A percentile compares a stretch with the other conserved stretches of the same genome.
Evolutionary conservation across 2,888 invertebrate species (phyloP).

Genomic region (Aleiodes alternator): DNA sequence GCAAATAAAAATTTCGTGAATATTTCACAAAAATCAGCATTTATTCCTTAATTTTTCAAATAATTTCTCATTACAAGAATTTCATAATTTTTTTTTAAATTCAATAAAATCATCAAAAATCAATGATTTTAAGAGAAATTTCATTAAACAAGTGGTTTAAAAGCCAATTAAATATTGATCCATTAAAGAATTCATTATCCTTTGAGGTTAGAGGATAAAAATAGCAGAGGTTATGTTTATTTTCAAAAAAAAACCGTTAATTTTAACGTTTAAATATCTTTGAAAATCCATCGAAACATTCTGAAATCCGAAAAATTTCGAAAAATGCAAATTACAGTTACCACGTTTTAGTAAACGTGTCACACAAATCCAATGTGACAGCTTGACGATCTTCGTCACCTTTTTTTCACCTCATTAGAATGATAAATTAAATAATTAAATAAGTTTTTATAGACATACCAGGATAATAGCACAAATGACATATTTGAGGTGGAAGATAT

Average conservation of each 20-base stretch:
- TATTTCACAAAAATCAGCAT: not conserved
- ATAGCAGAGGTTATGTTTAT: conserved; percentile 7
- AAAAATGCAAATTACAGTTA: conserved; percentile 13
- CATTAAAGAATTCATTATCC: not conserved
- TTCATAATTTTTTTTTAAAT: too few relatives aligned
- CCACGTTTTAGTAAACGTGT: conserved; percentile 55
- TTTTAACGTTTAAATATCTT: not conserved
- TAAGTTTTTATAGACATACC: conserved; percentile 67
- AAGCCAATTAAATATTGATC: conserved; percentile 1
- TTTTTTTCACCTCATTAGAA: not conserved
- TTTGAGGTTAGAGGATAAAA: conserved; percentile 18
- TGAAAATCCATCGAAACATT: not conserved
- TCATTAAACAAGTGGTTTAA: not conserved
- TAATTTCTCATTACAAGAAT: too few relatives aligned
- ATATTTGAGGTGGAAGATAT: conserved; percentile 67
- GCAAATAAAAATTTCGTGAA: not conserved
- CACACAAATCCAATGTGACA: conserved; percentile 52
- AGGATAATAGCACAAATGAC: conserved; percentile 70
- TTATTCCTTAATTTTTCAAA: too few relatives aligned
- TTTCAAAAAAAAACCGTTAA: not conserved
- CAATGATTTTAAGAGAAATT: not conserved
- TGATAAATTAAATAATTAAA: conserved; percentile 1
- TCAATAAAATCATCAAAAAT: too few relatives aligned
- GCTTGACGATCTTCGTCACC: conserved; percentile 26
- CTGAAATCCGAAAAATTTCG: not conserved